A percentile compares a stretch with the other conserved stretches of the same genome.
Conservation (phyloP, 1,140 invertebrate genomes). For the Ridgeia piscesae region DNA sequence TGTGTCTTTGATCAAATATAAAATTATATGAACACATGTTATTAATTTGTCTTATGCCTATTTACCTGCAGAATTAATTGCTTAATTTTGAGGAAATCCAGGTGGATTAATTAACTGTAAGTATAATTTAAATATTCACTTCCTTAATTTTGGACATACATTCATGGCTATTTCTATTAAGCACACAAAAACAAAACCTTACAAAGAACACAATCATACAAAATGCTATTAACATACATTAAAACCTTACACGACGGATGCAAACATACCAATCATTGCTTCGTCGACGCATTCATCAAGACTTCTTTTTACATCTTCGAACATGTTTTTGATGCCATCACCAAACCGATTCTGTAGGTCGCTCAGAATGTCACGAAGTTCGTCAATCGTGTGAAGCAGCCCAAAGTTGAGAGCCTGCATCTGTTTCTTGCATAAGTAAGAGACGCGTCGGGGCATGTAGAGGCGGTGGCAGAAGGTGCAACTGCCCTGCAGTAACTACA, state of each 20-base stretch:
- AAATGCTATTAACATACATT: not conserved
- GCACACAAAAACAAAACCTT: not conserved
- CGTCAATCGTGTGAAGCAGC: not conserved
- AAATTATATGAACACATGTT: not conserved
- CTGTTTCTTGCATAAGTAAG: not conserved
- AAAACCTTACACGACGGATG: not conserved
- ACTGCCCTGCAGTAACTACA: not conserved
- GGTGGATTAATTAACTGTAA: not conserved
- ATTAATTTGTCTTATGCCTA: not conserved
- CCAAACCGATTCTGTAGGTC: not conserved
- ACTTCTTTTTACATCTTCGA: not conserved
- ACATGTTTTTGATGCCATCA: not conserved
- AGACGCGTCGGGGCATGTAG: not conserved
- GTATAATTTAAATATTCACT: not conserved
- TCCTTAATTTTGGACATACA: not conserved
- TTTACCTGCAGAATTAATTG: not conserved
- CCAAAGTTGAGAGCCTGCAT: not conserved
- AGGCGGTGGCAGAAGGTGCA: not conserved
- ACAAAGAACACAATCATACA: too few species aligned
- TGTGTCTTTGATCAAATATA: not conserved
- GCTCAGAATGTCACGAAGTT: not conserved
- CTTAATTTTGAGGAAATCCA: not conserved
- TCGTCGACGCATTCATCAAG: not conserved
- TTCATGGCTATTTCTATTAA: not conserved
- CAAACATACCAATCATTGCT: not conserved